A percentile compares a stretch with the other conserved stretches of the same genome.
These are phyloP conservation scores for Bettongia penicillata DNA, from an alignment of 2,113 vertebrate species.

Conservation along the genomic window DNA sequence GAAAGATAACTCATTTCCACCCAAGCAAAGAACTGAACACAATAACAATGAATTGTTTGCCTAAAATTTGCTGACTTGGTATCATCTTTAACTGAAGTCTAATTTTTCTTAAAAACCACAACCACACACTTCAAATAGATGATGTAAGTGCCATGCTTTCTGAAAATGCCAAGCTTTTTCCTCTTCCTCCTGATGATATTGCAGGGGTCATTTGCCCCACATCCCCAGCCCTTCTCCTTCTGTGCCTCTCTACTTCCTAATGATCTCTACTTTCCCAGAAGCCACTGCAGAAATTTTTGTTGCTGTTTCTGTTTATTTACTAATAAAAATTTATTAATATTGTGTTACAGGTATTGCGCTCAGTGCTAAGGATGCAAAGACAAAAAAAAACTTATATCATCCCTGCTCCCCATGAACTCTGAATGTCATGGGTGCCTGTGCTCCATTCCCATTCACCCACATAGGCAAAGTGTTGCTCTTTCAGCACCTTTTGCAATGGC, in stretches of 20 bases:
- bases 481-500: not conserved
- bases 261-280: not conserved
- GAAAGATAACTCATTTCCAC: constrained; percentile 83
- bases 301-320: not conserved
- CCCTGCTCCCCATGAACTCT: not conserved
- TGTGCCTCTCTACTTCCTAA: not conserved
- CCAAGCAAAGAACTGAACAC: constrained; percentile 73
- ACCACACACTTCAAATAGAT: not conserved
- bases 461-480: not conserved
- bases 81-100: constrained; percentile 41
- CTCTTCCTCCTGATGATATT: not conserved
- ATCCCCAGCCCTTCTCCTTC: not conserved
- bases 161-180: not conserved
- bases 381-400: not conserved
- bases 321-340: not conserved
- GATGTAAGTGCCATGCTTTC: constrained; percentile 15
- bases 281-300: not conserved
- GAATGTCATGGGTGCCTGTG: not conserved
- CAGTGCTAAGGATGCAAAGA: not conserved
- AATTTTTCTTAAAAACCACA: constrained; percentile 35
- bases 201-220: not conserved
- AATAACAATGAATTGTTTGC: constrained; percentile 72
- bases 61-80: constrained; percentile 64
- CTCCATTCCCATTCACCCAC: not conserved
- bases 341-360: not conserved